phyloP scores from a whole-genome alignment of 2,113 vertebrate species.

The Microtus montanus region DNA sequence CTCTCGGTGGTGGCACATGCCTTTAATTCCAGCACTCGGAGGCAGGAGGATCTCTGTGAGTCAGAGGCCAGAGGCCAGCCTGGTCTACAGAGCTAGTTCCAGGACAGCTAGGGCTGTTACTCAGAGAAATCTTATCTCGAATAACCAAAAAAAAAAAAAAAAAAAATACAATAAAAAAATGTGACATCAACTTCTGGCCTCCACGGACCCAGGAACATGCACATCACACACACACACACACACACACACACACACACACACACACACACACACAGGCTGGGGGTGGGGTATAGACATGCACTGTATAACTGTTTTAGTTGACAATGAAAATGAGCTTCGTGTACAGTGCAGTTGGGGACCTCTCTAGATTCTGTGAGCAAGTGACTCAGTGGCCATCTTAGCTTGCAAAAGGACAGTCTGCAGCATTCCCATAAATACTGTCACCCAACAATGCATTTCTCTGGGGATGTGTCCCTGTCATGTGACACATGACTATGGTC shows the following conservation, averaged over 20 bases:
- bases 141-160: no score
- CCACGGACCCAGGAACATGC: not conserved
- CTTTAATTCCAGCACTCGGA: no score
- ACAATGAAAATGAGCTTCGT: not conserved
- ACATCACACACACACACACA: not conserved
- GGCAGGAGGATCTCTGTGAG: no score
- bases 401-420: not conserved
- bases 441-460: not conserved
- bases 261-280: not conserved
- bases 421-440: not conserved
- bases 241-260: not conserved
- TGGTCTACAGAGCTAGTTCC: no score
- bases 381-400: not conserved
- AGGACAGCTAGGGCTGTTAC: no score
- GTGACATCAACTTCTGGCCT: not conserved
- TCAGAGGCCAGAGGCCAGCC: no score
- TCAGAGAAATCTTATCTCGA: no score
- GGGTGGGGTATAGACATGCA: not conserved
- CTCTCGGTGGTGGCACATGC: no score
- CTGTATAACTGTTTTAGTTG: not conserved
- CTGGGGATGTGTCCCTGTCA: no score
- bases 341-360: not conserved
- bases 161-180: no score
- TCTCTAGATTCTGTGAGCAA: not conserved
- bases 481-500: not conserved